phyloP scores from a whole-genome alignment of 2,113 vertebrate genomes.

The Calyptommatus sinebrachiatus region DNA sequence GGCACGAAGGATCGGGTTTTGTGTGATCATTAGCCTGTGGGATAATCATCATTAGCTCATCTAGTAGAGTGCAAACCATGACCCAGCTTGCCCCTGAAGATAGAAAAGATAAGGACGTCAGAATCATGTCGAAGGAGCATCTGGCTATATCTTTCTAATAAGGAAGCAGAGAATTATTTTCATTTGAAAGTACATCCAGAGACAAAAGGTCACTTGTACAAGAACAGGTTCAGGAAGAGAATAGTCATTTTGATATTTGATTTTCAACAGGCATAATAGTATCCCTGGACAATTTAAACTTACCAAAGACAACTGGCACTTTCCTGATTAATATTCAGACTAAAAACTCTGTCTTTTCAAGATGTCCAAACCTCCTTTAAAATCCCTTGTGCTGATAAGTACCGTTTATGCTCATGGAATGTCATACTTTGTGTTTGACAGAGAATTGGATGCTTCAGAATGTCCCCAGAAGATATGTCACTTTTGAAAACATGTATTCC shows the following conservation, averaged over 20 bases:
- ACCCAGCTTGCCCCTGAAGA: slow-evolving; percentile 3
- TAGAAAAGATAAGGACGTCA: slow-evolving; percentile 32
- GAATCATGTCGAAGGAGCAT: neutral
- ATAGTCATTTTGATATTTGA: slow-evolving; percentile 46
- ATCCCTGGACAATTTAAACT: slow-evolving; percentile 38
- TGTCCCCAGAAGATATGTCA: neutral
- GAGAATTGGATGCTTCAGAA: slow-evolving; percentile 29
- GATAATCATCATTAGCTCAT: neutral
- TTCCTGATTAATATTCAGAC: slow-evolving; percentile 18
- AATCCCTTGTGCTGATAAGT: slow-evolving; percentile 19
- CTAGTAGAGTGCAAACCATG: slow-evolving; percentile 27
- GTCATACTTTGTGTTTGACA: slow-evolving; percentile 23
- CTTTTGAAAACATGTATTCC: slow-evolving; percentile 20
- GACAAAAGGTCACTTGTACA: slow-evolving; percentile 43
- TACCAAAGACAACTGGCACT: slow-evolving; percentile 36
- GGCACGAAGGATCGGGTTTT: neutral
- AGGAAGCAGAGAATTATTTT: neutral
- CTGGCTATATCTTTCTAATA: slow-evolving; percentile 42
- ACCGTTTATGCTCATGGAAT: neutral
- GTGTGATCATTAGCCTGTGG: fast-evolving
- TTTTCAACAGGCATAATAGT: slow-evolving; percentile 40
- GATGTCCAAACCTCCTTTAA: neutral
- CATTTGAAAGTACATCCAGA: slow-evolving; percentile 40
- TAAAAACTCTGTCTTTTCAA: neutral
- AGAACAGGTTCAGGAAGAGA: slow-evolving; percentile 51